These are phyloP conservation scores for Drosophila equinoxialis DNA, from an alignment of 1,140 invertebrate genomes.

Conservation along the genomic window DNA sequence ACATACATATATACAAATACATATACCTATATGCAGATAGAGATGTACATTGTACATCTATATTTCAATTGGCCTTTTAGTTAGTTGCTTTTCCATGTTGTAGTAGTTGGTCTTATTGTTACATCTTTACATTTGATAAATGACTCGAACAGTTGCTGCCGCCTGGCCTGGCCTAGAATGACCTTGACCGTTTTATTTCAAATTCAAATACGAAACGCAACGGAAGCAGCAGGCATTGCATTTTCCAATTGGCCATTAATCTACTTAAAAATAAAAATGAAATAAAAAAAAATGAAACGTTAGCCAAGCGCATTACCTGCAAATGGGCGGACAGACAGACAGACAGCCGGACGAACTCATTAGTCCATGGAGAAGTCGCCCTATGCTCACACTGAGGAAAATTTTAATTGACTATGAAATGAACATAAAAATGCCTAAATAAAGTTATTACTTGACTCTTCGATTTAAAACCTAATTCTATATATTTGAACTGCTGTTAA, in stretches of 20 bases:
- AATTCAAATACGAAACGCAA: not conserved
- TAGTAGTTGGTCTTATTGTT: conserved; percentile 30
- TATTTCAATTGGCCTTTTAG: conserved; percentile 63
- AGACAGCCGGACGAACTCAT: conserved; percentile 38
- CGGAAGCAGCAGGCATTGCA: conserved; percentile 21
- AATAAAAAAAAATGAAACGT: conserved; percentile 34
- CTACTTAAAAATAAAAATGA: conserved; percentile 16
- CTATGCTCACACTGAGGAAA: conserved; percentile 9
- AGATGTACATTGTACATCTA: not conserved
- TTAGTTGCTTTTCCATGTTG: conserved; percentile 61
- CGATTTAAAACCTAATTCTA: too few relatives aligned
- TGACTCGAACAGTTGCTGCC: conserved; percentile 51
- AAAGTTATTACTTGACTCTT: too few relatives aligned
- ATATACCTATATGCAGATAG: not conserved
- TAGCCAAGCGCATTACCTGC: conserved; percentile 73
- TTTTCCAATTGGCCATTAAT: conserved; percentile 55
- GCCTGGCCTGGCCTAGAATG: conserved; percentile 18
- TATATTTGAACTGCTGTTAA: too few relatives aligned
- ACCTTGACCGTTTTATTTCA: conserved; percentile 63
- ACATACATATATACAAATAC: not conserved
- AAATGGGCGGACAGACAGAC: conserved; percentile 28
- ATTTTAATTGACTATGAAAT: not conserved
- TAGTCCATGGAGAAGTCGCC: conserved; percentile 31
- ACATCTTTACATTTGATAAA: conserved; percentile 57
- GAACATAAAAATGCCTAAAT: not conserved